A percentile compares a stretch with the other conserved stretches of the same genome.
Evolutionary conservation across 1,140 invertebrate genomes (phyloP).

Genomic region (Bombus haemorrhoidalis): DNA sequence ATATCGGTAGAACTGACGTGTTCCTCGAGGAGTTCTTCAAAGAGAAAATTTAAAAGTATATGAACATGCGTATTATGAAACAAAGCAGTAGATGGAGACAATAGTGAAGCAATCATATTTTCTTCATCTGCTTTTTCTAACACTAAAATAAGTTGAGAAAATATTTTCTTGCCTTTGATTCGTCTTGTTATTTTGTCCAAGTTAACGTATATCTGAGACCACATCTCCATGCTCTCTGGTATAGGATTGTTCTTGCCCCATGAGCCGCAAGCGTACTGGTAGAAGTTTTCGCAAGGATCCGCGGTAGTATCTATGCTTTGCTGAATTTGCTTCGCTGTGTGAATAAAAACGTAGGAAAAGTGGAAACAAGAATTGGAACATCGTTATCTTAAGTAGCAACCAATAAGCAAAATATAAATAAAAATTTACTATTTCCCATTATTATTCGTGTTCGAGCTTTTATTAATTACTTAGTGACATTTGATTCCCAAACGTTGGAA

Average conservation of each 20-base stretch:
- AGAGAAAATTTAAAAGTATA: not conserved
- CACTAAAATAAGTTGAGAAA: not conserved
- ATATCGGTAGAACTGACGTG: constrained; percentile 45
- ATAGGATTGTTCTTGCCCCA: constrained; percentile 29
- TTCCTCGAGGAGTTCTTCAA: constrained; percentile 61
- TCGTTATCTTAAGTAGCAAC: not conserved
- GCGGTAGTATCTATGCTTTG: not conserved
- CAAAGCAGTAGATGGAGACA: not conserved
- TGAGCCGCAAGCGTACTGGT: constrained; percentile 36
- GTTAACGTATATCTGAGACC: constrained; percentile 15
- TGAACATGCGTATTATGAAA: not conserved
- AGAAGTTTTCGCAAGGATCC: constrained; percentile 48
- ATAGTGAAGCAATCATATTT: not conserved
- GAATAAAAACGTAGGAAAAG: not conserved
- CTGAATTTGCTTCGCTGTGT: not conserved
- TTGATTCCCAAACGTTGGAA: too few species aligned
- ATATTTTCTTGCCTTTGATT: constrained; percentile 13
- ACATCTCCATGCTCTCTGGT: constrained; percentile 3
- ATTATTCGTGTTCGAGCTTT: too few species aligned
- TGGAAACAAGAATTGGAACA: not conserved
- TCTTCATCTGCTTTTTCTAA: not conserved
- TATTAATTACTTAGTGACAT: too few species aligned
- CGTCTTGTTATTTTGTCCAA: not conserved
- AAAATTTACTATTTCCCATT: too few species aligned
- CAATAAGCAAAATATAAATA: too few species aligned